Base-by-base conservation (phyloP, 2,888 invertebrate genomes). In the Ennomos erosarius region DNA sequence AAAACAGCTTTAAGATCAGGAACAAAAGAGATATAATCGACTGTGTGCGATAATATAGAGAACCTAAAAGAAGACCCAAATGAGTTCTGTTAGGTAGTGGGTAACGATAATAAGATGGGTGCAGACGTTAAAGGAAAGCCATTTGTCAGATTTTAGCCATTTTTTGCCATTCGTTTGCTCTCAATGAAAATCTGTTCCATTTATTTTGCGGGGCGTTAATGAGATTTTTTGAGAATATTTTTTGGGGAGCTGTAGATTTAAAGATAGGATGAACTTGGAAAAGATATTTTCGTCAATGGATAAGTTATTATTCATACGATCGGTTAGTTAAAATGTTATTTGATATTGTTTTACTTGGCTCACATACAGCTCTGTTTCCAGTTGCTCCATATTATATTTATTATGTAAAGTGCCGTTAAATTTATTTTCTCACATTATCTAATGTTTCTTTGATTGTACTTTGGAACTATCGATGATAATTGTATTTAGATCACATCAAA, bases 71-170 rank as follows among this genome's bases (percentile, higher is more conserved):
- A 84, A 85, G 82, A 81, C 76, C 77, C 85, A 85, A 90, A 90
- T 91, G 90, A 90, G 89, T 89, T 89, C 90, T 90, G 90, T 90
- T 91, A 87, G 85, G 86, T 88, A 90, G 89, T 86, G 81, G 82
- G 88, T 90, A 91, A 90, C 88, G 92, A 91, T 92, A 91, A 91
- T 92, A 91, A 92, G 92, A 92, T 92, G 90, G 90, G 89, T 84
- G 90, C 91, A 91, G 91, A 90, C 91, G 91, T 90, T 91, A 92
- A 90, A 91, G 91, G 89, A 92, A 92, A 91, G 82, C 88, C 89
- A 92, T 92, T 92, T 92, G 90, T 92, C 90, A 92, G 90, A 81
- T 88, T 91, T 90, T 83, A 81, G 88, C 81, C 85, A 88, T 90
- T 91, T 92, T 91, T 90, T 87, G 82, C 84, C 83, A 86, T 89